Conservation (phyloP, 2,113 vertebrate species). For the Hypomesus transpacificus region DNA sequence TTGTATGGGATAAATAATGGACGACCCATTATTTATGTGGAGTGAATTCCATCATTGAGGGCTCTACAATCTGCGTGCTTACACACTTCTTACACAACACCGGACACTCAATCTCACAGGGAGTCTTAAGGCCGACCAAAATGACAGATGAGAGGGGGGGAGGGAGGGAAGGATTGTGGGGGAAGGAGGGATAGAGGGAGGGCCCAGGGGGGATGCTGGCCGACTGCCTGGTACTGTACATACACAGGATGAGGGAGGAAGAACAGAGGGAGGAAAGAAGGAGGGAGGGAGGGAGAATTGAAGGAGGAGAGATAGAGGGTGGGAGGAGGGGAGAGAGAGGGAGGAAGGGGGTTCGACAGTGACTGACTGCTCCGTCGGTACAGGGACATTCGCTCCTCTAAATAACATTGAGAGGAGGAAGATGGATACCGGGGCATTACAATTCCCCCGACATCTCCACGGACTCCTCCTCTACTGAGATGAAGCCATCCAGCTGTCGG, state of each 20-base stretch:
- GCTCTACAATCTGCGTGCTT: no score
- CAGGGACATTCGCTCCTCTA: slow-evolving; percentile 15
- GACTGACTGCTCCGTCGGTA: slow-evolving; percentile 30
- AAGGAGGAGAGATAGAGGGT: not conserved
- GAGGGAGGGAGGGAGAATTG: slow-evolving; percentile 10
- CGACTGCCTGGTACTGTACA: slow-evolving; percentile 32
- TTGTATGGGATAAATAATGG: no score
- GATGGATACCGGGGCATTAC: not conserved
- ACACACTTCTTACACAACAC: not conserved
- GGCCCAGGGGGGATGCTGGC: slow-evolving; percentile 35
- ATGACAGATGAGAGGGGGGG: slow-evolving; percentile 23
- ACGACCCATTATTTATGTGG: no score
- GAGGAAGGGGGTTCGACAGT: slow-evolving; percentile 24
- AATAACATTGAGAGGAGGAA: not conserved
- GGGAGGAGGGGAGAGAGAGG: not conserved
- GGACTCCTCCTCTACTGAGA: not conserved
- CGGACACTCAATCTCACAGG: not conserved
- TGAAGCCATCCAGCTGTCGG: not conserved
- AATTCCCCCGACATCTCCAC: not conserved
- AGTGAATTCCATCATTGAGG: no score
- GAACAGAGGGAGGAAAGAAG: not conserved
- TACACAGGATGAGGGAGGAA: slow-evolving; percentile 28
- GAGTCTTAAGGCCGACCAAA: slow-evolving; percentile 10
- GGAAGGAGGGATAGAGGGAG: slow-evolving; percentile 11
- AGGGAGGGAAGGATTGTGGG: not conserved